Conservation (phyloP, 2,113 vertebrate genomes). For the Capreolus pygargus region DNA sequence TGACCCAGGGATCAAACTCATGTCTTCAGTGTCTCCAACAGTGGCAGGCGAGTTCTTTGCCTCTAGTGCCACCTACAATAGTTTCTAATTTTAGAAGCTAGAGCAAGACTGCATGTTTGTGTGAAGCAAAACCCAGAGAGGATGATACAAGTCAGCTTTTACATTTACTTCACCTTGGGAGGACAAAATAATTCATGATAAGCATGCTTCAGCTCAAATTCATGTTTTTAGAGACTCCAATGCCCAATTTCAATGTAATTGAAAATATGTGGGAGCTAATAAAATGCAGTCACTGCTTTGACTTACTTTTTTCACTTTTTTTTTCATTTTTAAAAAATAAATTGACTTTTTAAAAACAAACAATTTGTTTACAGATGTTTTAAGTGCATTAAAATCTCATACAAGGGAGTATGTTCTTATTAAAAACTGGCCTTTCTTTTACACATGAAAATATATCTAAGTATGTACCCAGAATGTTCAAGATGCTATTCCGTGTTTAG, state of each 20-base stretch:
- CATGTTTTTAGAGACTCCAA: neutral
- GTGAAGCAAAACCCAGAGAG: neutral
- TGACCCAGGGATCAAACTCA: neutral
- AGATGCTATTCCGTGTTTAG: neutral
- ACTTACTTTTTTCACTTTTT: neutral
- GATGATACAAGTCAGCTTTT: neutral
- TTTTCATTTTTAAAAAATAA: neutral
- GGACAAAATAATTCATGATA: neutral
- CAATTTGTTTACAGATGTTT: neutral
- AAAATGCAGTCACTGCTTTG: neutral
- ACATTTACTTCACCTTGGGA: neutral
- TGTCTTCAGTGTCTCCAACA: neutral
- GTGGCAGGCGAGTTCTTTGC: neutral
- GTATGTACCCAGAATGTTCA: neutral
- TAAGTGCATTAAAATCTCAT: neutral
- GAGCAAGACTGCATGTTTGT: fast-evolving
- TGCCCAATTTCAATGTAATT: too few relatives aligned
- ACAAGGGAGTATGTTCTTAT: neutral
- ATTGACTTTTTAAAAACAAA: neutral
- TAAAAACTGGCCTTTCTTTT: neutral
- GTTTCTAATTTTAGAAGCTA: neutral
- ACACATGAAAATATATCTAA: neutral
- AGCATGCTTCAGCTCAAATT: neutral
- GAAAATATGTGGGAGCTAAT: neutral
- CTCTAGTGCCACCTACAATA: neutral